phyloP scores from a whole-genome alignment of 2,797 vertebrate genomes.

The Sitta carolinensis region DNA sequence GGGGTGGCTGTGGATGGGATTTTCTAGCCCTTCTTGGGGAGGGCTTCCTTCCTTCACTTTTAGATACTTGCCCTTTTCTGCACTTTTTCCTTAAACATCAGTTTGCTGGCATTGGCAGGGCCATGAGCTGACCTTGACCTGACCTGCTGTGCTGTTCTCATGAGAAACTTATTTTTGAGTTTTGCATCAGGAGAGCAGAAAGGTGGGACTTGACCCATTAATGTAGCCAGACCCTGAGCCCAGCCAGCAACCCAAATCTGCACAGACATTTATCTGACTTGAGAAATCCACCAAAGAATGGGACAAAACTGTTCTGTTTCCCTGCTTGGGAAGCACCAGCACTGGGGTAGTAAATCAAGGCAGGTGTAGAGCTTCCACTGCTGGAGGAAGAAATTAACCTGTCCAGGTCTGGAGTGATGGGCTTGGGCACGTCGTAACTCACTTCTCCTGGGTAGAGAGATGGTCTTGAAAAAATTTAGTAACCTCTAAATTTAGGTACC shows the following conservation, averaged over 20 bases:
- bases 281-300: background rate
- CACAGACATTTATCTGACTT: background rate
- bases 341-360: background rate
- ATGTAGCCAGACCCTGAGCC: background rate
- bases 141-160: background rate
- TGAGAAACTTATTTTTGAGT: slow-evolving; percentile 20
- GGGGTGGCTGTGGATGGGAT: background rate
- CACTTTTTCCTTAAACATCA: background rate
- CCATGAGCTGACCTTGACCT: background rate
- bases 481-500: background rate
- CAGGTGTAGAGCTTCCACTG: background rate
- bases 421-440: background rate
- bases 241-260: background rate
- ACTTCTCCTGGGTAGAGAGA: background rate
- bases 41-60: background rate
- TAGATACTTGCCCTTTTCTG: background rate
- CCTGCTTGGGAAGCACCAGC: background rate
- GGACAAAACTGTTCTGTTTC: background rate
- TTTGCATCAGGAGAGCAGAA: background rate
- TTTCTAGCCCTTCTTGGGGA: background rate
- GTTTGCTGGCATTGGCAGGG: background rate
- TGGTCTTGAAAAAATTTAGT: slow-evolving; percentile 1
- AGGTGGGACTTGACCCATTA: background rate
- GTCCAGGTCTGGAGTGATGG: background rate
- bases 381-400: background rate